Evolutionary conservation across 2,113 vertebrate genomes (phyloP).

Genomic region (Thymallus thymallus): DNA sequence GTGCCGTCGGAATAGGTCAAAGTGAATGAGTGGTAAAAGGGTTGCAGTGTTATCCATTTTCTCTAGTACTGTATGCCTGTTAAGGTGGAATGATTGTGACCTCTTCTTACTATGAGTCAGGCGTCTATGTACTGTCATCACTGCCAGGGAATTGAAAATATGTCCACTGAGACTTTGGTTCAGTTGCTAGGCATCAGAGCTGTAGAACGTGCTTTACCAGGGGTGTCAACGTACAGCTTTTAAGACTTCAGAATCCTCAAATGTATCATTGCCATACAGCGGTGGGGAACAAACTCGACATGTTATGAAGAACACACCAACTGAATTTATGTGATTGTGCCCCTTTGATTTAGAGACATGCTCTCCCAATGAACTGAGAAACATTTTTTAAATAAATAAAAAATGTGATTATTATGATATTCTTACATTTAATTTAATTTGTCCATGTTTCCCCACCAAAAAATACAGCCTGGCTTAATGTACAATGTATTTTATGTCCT

Average conservation of each 20-base stretch:
- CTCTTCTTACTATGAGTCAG: too few species aligned
- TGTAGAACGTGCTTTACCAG: not conserved
- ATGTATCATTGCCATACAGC: not conserved
- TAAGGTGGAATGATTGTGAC: too few species aligned
- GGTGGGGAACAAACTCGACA: conserved; percentile 14
- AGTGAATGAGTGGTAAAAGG: not conserved
- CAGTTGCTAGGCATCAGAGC: conserved; percentile 10
- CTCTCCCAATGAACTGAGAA: conserved; percentile 23
- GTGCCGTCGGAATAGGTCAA: not conserved
- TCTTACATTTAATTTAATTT: not conserved
- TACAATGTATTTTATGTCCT: not conserved
- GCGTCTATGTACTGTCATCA: conserved; percentile 36
- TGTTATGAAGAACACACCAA: conserved; percentile 22
- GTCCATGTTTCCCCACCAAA: too few species aligned
- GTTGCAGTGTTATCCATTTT: not conserved
- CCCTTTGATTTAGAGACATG: not conserved
- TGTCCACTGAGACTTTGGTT: conserved; percentile 1
- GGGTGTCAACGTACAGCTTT: not conserved
- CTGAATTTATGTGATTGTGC: conserved; percentile 10
- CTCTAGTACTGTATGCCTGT: not conserved
- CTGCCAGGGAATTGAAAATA: conserved; percentile 34
- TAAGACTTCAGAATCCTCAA: not conserved
- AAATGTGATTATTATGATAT: not conserved
- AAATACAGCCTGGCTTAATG: not conserved
- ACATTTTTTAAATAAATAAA: conserved; percentile 50